Base-by-base conservation (phyloP, 2,113 vertebrate species). In the Anguilla japonica region DNA sequence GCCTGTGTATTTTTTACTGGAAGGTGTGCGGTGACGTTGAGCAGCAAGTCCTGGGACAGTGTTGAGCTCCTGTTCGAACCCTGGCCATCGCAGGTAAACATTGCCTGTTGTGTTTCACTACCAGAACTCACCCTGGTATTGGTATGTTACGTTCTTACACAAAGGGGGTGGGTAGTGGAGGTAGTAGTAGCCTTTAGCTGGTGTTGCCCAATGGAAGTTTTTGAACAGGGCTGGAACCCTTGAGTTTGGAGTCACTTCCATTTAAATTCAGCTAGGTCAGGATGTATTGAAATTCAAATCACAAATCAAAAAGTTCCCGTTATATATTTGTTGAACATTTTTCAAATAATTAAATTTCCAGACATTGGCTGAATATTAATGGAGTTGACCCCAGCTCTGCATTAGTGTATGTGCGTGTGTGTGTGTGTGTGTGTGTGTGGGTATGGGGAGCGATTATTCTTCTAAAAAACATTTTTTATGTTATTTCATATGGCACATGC, bases 51-150 rank as follows among this genome's bases (percentile, higher is more conserved):
- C 85, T 75, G 50, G 89, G 67, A 84, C 79, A 89, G 84, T 91
- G 22, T 92, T 93, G 91, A 93, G 92, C 89, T 26, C 83, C 89
- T 87, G 90, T 85, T 94, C 78, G 87, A 86, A 40, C 85, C 84
- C 46, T 88, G 92, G 92, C 56, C 88, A 91, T 94, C 91, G 93
- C 92, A 94, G 92, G 91, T 94, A 89, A 95, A 91, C 88, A 87
- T 89, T 91, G 94, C 88, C 88, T 9, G 93, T 93, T 90, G 89
- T 92, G 92, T 93, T 91, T 93, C 92, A 93, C 90, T 11, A 46
- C 41, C 41, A 18, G 91, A 90, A 88, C 63, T n/a, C 89, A 87
- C 81, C 43, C 80, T 79, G 88, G 87, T 89, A 89, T 90, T 90
- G 88, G 92, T 90, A 41, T 85, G 89, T 83, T 81, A 86, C 57